These are phyloP conservation scores for Hozukius guyotensis DNA, from an alignment of 2,797 vertebrate genomes.

Conservation along the genomic window DNA sequence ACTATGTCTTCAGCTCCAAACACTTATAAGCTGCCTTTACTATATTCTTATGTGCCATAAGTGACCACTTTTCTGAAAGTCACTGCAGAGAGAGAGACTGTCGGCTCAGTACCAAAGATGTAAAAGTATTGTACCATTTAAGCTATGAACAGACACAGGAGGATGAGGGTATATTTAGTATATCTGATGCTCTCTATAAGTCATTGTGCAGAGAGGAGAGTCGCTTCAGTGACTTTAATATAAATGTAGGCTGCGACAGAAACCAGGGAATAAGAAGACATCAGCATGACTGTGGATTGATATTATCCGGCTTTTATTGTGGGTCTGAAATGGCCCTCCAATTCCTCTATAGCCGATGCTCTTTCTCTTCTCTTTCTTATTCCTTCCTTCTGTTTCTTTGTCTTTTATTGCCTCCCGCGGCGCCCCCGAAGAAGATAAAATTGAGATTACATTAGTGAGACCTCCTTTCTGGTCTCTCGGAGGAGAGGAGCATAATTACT, in stretches of 20 bases:
- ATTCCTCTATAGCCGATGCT: conserved; percentile 25
- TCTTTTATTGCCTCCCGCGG: conserved; percentile 37
- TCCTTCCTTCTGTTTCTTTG: conserved; percentile 12
- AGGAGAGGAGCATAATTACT: conserved; percentile 65
- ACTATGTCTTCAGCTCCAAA: not conserved
- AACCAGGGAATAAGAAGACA: conserved; percentile 51
- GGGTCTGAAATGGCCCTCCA: conserved; percentile 47
- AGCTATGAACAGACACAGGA: conserved; percentile 36
- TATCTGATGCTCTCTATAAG: conserved; percentile 56
- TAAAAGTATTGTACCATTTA: conserved; percentile 49
- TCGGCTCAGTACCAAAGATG: conserved; percentile 22
- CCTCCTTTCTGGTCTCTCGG: conserved; percentile 61
- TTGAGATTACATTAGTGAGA: conserved; percentile 69
- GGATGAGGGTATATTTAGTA: conserved; percentile 48
- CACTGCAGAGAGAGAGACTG: conserved; percentile 22
- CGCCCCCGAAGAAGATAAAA: conserved; percentile 46
- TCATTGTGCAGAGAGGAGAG: conserved; percentile 43
- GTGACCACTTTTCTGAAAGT: conserved; percentile 30
- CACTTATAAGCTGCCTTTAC: conserved; percentile 3
- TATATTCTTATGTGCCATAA: conserved; percentile 9
- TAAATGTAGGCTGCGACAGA: conserved; percentile 51
- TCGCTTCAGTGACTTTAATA: conserved; percentile 49
- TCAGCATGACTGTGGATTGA: conserved; percentile 44
- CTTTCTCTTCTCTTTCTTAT: conserved; percentile 24
- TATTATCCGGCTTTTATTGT: conserved; percentile 57